These are phyloP conservation scores for Blastobasis lacticolella DNA, from an alignment of 2,888 invertebrate genomes.

Conservation along the genomic window DNA sequence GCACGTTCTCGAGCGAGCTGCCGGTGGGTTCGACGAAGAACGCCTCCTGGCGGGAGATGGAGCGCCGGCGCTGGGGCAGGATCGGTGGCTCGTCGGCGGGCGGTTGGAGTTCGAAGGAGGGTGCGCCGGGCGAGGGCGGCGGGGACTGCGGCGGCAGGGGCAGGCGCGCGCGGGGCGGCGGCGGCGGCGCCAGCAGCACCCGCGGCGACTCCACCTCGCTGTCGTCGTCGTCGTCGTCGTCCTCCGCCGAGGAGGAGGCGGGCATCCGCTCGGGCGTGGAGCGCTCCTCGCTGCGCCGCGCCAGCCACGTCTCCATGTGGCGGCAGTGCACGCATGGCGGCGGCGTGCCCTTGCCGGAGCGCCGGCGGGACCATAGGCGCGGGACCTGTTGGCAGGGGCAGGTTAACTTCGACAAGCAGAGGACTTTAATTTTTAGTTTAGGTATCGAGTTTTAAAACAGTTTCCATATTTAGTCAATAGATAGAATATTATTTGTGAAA, in stretches of 20 bases:
- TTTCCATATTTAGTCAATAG: too few relatives aligned
- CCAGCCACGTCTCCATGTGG: conserved; percentile 83
- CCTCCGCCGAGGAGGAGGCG: conserved; percentile 59
- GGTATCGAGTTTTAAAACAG: too few relatives aligned
- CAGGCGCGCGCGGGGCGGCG: conserved; percentile 54
- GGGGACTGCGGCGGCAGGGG: conserved; percentile 55
- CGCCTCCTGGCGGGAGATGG: conserved; percentile 88
- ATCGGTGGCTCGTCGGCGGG: conserved; percentile 59
- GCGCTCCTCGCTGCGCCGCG: conserved; percentile 62
- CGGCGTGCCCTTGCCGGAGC: conserved; percentile 78
- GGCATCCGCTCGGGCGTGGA: conserved; percentile 50
- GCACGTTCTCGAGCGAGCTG: conserved; percentile 81
- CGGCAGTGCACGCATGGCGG: conserved; percentile 85
- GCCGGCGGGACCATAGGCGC: conserved; percentile 77
- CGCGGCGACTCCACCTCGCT: conserved; percentile 67
- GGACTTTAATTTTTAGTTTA: too few relatives aligned
- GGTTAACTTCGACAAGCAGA: too few relatives aligned
- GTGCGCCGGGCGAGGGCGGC: conserved; percentile 70
- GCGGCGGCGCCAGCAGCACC: conserved; percentile 77
- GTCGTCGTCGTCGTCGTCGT: conserved; percentile 67
- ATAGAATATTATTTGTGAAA: too few relatives aligned
- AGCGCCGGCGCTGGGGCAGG: conserved; percentile 76
- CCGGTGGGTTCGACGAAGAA: conserved; percentile 84
- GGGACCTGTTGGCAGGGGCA: conserved; percentile 61
- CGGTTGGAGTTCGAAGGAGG: conserved; percentile 74